phyloP scores from a whole-genome alignment of 2,113 vertebrate genomes.

The Saguinus imperator region DNA sequence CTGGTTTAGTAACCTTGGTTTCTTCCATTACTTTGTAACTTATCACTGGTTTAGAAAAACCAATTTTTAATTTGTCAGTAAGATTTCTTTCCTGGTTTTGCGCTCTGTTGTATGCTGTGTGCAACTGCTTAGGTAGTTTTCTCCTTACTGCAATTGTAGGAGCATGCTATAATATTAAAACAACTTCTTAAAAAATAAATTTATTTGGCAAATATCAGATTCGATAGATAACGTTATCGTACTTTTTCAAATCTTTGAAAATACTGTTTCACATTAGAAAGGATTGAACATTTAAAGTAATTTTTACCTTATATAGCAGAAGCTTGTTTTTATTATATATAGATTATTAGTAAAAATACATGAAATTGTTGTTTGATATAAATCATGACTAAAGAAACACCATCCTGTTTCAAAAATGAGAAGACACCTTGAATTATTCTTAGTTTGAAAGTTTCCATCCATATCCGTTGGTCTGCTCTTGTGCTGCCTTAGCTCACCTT shows the following conservation, averaged over 20 bases:
- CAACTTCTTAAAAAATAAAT: conserved; percentile 54
- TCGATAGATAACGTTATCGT: conserved; percentile 3
- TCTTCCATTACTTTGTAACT: conserved; percentile 40
- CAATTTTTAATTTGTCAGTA: conserved; percentile 33
- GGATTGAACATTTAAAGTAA: conserved; percentile 24
- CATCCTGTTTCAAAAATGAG: conserved; percentile 21
- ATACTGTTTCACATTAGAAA: conserved; percentile 52
- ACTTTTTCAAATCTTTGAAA: conserved; percentile 32
- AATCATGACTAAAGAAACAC: not conserved
- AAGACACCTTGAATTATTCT: conserved; percentile 44
- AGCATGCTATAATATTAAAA: conserved; percentile 40
- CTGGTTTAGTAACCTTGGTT: not conserved
- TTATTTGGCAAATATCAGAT: conserved; percentile 65
- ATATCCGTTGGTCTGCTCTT: conserved; percentile 74
- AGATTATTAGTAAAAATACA: conserved; percentile 19
- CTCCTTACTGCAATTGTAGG: not conserved
- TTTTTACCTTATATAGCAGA: conserved; percentile 25
- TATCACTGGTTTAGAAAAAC: not conserved
- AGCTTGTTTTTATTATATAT: conserved; percentile 30
- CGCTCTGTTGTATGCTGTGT: conserved; percentile 42
- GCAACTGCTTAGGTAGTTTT: conserved; percentile 18
- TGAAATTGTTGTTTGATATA: conserved; percentile 53
- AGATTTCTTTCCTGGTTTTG: conserved; percentile 4
- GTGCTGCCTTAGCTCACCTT: conserved; percentile 75
- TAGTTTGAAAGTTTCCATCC: conserved; percentile 61